Base-by-base conservation (phyloP, 23 tunicate genomes). In the Styela plicata region DNA sequence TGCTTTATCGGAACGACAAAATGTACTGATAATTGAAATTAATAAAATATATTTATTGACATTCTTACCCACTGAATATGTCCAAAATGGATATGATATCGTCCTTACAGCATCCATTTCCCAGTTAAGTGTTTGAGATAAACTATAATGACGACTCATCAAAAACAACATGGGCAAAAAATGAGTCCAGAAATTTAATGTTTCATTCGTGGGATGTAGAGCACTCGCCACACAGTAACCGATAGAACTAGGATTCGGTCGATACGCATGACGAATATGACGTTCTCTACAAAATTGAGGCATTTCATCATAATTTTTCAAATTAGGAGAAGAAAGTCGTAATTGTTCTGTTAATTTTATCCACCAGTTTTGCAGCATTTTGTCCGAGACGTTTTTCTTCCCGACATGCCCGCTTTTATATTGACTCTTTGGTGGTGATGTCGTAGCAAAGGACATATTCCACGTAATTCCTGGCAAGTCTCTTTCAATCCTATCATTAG, bases 111-210 rank as follows among this genome's bases (percentile, higher is more conserved):
- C 1, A 20, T 65, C 33, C 35, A 61, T 52, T 29, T 66, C 70
- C 63, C 70, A 52, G 25, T 84, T 74, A 24, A 80, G 26, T 24
- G 61, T 28, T 3, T 31, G 35, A 16, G 86, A 71, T 35, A 90
- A 85, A 25, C 74, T 29, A n/a, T 29, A 24, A 61, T 74, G 85
- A 19, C 52, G 64, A 34, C 75, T 3, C 70, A 85, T 25, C 26
- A 90, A 34, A 27, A 85, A 74, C 0, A 76, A 10, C 21, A 69
- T 65, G 19, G 96, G 96, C 3, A 90, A 7, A 65, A 37, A 70
- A 62, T 90, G 96, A 31, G 96, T 85, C 96, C 96, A 90, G 20
- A 90, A 74, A 75, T 90, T 90, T 73, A 90, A 2, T 0, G 96
- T 90, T 69, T 90, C 96, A 69, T 85, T 85, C 19, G 96, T 85